phyloP scores from a whole-genome alignment of 2,113 vertebrate genomes.

The Puntigrus tetrazona region DNA sequence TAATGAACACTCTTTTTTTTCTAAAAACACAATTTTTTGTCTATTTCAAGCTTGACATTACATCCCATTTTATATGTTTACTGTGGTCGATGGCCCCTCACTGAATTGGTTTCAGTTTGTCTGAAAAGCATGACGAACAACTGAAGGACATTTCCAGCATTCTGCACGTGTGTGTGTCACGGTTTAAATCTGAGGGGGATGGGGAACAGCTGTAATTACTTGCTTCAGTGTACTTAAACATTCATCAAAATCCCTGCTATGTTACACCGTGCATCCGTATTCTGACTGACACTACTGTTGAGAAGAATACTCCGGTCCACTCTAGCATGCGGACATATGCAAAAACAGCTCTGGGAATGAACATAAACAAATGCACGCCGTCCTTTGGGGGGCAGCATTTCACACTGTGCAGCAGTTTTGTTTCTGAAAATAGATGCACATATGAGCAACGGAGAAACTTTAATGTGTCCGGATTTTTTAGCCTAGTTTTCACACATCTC shows the following conservation, averaged over 20 bases:
- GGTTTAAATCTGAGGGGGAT: slow-evolving; percentile 10
- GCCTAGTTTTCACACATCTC: slow-evolving; percentile 42
- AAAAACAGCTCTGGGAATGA: neutral
- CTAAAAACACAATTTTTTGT: slow-evolving; percentile 2
- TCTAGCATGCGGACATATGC: neutral
- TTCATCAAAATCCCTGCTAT: neutral
- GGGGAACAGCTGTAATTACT: neutral
- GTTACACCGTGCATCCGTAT: neutral
- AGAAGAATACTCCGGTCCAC: neutral
- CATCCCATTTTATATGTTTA: slow-evolving; percentile 52
- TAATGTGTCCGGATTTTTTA: slow-evolving; percentile 31
- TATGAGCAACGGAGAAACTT: neutral
- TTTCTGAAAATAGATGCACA: neutral
- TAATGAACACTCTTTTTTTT: neutral
- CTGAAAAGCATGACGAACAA: slow-evolving; percentile 46
- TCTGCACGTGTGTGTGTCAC: slow-evolving; percentile 30
- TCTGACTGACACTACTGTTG: neutral
- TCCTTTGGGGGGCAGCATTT: slow-evolving; percentile 31
- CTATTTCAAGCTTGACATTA: slow-evolving; percentile 13
- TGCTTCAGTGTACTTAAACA: slow-evolving; percentile 3
- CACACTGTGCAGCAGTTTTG: neutral
- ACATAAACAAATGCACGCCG: neutral
- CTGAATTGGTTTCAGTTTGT: slow-evolving; percentile 37
- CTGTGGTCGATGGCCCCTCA: slow-evolving; percentile 29
- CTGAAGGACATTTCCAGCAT: slow-evolving; percentile 53